These are phyloP conservation scores for Dorcus hopei DNA, from an alignment of 2,888 invertebrate species.

Conservation along the genomic window DNA sequence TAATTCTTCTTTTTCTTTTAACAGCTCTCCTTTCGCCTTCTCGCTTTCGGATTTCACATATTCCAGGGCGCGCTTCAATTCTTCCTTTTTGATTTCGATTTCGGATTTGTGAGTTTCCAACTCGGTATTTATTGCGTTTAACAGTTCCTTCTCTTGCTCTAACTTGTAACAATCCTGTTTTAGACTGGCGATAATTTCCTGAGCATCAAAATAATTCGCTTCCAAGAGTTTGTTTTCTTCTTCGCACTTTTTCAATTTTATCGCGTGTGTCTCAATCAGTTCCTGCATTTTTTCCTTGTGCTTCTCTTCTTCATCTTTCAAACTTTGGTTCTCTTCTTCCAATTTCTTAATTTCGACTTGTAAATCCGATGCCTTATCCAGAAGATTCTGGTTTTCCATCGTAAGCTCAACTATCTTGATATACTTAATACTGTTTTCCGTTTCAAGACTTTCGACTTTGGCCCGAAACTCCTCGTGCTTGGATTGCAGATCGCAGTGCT, in stretches of 20 bases:
- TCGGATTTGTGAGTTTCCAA: constrained; percentile 3
- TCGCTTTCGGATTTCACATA: background rate
- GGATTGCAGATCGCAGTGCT: constrained; percentile 3
- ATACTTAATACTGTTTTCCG: constrained; percentile 11
- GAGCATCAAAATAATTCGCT: background rate
- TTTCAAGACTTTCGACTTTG: constrained; percentile 9
- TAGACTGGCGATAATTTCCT: background rate
- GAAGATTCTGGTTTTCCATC: constrained; percentile 10
- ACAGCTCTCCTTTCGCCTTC: too few relatives aligned
- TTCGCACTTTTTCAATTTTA: constrained; percentile 6
- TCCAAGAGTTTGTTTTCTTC: background rate
- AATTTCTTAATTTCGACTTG: background rate
- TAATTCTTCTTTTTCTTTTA: constrained; percentile 4
- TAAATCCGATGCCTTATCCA: background rate
- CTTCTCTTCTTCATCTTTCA: background rate
- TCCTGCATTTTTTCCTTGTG: background rate
- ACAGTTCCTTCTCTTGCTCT: background rate
- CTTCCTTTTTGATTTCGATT: background rate
- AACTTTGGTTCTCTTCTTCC: background rate
- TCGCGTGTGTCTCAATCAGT: background rate
- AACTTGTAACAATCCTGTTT: background rate
- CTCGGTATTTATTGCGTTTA: too few relatives aligned
- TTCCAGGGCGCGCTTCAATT: background rate
- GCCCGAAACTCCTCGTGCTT: constrained; percentile 8
- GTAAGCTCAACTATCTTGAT: constrained; percentile 11